phyloP scores from a whole-genome alignment of 2,888 invertebrate species.

The Acleris literana region DNA sequence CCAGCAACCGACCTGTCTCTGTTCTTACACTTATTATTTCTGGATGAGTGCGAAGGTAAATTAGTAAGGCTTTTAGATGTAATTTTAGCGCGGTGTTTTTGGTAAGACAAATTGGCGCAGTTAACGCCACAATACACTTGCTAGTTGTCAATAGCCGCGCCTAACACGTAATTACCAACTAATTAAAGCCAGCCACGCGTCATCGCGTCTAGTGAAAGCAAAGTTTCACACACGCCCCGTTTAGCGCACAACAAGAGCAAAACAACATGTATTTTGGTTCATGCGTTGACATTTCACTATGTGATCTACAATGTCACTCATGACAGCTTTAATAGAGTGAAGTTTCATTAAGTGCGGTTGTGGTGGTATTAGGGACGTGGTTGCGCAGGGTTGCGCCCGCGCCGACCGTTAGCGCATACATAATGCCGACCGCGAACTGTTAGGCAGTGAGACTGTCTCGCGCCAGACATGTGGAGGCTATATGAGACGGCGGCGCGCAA shows the following conservation, averaged over 20 bases:
- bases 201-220: slow-evolving; percentile 73
- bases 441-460: slow-evolving; percentile 41
- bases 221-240: slow-evolving; percentile 68
- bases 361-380: slow-evolving; percentile 49
- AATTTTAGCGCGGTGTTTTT: slow-evolving; percentile 18
- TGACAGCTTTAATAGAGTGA: slow-evolving; percentile 40
- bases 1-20: too few species aligned
- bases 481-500: slow-evolving; percentile 19
- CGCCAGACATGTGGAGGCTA: slow-evolving; percentile 9
- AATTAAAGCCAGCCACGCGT: slow-evolving; percentile 62
- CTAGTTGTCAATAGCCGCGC: slow-evolving; percentile 45
- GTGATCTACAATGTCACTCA: slow-evolving; percentile 44
- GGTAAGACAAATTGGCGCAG: slow-evolving; percentile 19
- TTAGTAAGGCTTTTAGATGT: neutral
- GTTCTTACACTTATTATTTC: too few species aligned
- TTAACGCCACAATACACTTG: slow-evolving; percentile 37
- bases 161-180: slow-evolving; percentile 62
- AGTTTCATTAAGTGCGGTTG: slow-evolving; percentile 40
- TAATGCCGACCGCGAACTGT: slow-evolving; percentile 71
- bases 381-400: slow-evolving; percentile 47
- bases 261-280: slow-evolving; percentile 49
- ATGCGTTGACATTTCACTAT: slow-evolving; percentile 55
- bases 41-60: neutral
- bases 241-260: slow-evolving; percentile 51
- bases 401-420: slow-evolving; percentile 72